phyloP scores from a whole-genome alignment of 2,113 vertebrate species.

The Mesitornis unicolor region DNA sequence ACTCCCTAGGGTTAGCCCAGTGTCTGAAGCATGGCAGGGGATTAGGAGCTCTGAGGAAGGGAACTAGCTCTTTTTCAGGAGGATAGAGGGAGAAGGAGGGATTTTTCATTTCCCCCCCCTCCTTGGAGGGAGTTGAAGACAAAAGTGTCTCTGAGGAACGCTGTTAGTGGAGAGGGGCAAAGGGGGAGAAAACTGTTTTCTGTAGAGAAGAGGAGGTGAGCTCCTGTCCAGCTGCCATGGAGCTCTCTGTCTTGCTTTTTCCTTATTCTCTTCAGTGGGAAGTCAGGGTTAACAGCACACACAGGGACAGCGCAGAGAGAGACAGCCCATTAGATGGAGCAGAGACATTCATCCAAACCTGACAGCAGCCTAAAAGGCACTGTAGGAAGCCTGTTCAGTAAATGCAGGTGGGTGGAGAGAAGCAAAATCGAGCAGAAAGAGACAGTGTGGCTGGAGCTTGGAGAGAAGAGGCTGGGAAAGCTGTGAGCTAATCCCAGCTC shows the following conservation, averaged over 20 bases:
- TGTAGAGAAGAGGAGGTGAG: not conserved
- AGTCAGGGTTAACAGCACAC: slow-evolving; percentile 34
- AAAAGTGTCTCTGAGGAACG: not conserved
- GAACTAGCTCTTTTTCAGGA: not conserved
- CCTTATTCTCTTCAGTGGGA: slow-evolving; percentile 3
- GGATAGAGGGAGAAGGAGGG: not conserved
- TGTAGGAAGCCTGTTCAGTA: not conserved
- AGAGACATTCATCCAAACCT: slow-evolving; percentile 39
- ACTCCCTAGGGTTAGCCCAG: not conserved
- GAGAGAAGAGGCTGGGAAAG: not conserved
- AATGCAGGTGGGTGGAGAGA: not conserved
- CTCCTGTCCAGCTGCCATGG: not conserved
- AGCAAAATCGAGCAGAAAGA: not conserved
- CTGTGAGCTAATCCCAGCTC: not conserved
- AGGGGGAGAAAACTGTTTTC: not conserved
- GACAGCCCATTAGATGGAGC: slow-evolving; percentile 1
- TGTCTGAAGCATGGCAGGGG: not conserved
- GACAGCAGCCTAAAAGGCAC: slow-evolving; percentile 28
- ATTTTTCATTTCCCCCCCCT: not conserved
- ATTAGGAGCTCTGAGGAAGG: not conserved
- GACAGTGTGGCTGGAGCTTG: not conserved
- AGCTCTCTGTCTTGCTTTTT: not conserved
- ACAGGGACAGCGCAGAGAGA: not conserved
- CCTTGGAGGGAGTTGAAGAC: not conserved
- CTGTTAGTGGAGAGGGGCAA: not conserved